Evolutionary conservation across 53 echinoderm and acorn worm species (phyloP).

Genomic region (Pentamera pediparva): DNA sequence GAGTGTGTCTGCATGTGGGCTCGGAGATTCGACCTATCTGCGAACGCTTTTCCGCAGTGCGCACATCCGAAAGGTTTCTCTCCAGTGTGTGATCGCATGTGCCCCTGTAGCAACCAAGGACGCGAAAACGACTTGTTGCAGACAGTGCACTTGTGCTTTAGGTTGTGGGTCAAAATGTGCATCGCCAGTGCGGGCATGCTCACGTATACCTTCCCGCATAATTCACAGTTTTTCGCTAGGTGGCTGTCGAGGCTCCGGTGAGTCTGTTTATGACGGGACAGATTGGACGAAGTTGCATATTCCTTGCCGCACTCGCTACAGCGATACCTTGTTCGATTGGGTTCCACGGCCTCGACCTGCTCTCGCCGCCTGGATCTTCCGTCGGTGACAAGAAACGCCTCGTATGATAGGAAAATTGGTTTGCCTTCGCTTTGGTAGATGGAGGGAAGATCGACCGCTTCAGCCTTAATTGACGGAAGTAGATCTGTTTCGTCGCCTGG

Average conservation of each 20-base stretch:
- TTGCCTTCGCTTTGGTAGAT: conserved; percentile 39
- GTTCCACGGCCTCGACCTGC: too few relatives aligned
- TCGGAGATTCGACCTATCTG: conserved; percentile 84
- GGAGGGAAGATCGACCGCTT: too few relatives aligned
- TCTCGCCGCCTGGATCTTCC: conserved; percentile 83
- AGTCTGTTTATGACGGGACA: conserved; percentile 94
- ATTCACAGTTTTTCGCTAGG: conserved; percentile 85
- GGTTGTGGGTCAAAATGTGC: conserved; percentile 97
- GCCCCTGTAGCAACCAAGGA: conserved; percentile 95
- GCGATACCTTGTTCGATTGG: conserved; percentile 77
- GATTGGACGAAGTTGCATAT: conserved; percentile 95
- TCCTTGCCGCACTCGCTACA: conserved; percentile 98
- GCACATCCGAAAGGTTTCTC: conserved; percentile 97
- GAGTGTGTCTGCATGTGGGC: conserved; percentile 99
- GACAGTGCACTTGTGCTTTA: conserved; percentile 92
- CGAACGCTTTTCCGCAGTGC: conserved; percentile 97
- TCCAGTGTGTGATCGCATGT: conserved; percentile 96
- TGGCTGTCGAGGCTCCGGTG: conserved; percentile 94
- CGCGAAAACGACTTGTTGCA: conserved; percentile 95
- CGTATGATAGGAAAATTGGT: conserved; percentile 90
- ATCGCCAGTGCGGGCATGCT: conserved; percentile 99
- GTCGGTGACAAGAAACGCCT: conserved; percentile 93
- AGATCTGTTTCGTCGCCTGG: too few relatives aligned
- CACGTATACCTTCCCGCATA: conserved; percentile 92
- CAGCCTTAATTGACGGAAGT: too few relatives aligned